These are phyloP conservation scores for Eristalis tenax DNA, from an alignment of 2,888 invertebrate species.

Conservation along the genomic window DNA sequence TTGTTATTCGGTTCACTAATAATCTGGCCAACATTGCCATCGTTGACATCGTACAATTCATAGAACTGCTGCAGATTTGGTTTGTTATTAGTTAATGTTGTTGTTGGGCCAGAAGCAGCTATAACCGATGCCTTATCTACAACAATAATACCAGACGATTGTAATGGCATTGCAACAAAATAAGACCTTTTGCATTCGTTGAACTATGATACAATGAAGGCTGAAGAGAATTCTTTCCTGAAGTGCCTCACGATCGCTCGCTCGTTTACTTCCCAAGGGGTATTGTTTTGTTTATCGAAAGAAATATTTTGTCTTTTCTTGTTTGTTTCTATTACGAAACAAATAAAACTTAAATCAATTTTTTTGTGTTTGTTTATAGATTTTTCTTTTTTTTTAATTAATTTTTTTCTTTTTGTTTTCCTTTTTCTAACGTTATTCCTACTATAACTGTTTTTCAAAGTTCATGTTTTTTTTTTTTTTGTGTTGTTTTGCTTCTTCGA, in stretches of 20 bases:
- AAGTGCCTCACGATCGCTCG: neutral
- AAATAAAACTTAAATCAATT: conserved; percentile 45
- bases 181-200: conserved; percentile 45
- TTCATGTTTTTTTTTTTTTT: conserved; percentile 47
- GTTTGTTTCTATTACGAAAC: neutral
- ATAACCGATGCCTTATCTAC: conserved; percentile 76
- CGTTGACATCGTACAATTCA: conserved; percentile 74
- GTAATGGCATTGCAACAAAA: conserved; percentile 76
- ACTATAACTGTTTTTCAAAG: conserved; percentile 50
- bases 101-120: conserved; percentile 72
- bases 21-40: conserved; percentile 69
- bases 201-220: conserved; percentile 4
- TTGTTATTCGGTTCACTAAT: conserved; percentile 66
- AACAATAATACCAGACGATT: conserved; percentile 78
- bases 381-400: conserved; percentile 18
- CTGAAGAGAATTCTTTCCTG: neutral
- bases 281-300: conserved; percentile 7
- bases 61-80: conserved; percentile 71
- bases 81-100: conserved; percentile 70
- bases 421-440: conserved; percentile 53
- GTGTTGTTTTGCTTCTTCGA: conserved; percentile 14
- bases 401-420: conserved; percentile 25
- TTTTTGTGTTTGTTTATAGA: neutral
- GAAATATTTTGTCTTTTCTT: neutral
- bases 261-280: neutral